These are phyloP conservation scores for Pristionchus entomophagus DNA, from an alignment of 2,888 invertebrate species.

Conservation along the genomic window DNA sequence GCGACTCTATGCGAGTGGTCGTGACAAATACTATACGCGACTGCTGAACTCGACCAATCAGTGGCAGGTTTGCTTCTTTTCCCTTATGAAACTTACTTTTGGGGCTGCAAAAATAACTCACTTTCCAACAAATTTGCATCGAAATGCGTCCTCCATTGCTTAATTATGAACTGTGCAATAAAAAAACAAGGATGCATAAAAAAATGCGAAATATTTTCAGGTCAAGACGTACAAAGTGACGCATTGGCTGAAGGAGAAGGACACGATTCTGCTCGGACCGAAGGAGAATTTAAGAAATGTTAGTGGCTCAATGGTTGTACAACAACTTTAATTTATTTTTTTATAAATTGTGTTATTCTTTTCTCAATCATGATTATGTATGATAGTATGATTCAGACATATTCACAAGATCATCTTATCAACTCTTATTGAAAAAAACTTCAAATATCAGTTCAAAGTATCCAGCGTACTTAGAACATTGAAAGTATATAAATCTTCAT, in stretches of 20 bases:
- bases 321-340: background rate
- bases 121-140: no score
- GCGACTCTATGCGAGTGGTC: slow-evolving; percentile 58
- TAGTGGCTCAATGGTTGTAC: no score
- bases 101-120: no score
- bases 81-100: background rate
- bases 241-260: slow-evolving; percentile 62
- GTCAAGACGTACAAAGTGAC: slow-evolving; percentile 65
- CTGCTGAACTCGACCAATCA: slow-evolving; percentile 64
- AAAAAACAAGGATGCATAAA: background rate
- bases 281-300: slow-evolving; percentile 53
- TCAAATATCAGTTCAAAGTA: no score
- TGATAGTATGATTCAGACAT: no score
- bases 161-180: background rate
- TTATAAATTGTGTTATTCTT: no score
- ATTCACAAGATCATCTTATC: no score
- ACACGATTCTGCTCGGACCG: slow-evolving; percentile 58
- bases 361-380: no score
- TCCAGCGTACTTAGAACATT: no score
- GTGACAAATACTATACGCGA: slow-evolving; percentile 63
- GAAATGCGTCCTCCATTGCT: no score
- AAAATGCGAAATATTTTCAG: slow-evolving; percentile 32
- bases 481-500: no score
- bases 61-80: slow-evolving; percentile 58
- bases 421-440: no score